A percentile compares a stretch with the other conserved stretches of the same genome.
phyloP scores from a whole-genome alignment of 2,888 invertebrate genomes.

The Andricus curvator region DNA sequence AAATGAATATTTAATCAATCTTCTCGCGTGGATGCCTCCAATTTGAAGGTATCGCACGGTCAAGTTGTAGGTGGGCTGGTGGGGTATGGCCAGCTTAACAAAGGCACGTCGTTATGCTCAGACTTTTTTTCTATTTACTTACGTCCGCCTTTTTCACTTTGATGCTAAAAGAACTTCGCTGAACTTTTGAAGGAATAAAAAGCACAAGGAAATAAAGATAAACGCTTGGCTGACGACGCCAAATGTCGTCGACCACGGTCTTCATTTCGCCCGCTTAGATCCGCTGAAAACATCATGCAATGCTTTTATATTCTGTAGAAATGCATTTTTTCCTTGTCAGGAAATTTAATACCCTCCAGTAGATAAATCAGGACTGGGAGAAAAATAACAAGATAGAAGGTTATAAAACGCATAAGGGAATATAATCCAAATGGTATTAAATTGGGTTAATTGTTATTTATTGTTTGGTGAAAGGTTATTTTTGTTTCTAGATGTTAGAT shows the following conservation, averaged over 20 bases:
- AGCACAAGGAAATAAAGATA: constrained; percentile 31
- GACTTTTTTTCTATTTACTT: constrained; percentile 28
- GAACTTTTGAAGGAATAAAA: constrained; percentile 32
- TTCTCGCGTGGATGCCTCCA: constrained; percentile 71
- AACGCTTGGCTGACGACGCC: constrained; percentile 36
- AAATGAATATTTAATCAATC: constrained; percentile 76
- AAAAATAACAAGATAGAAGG: neutral
- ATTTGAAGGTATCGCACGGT: constrained; percentile 63
- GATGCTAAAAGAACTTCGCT: neutral
- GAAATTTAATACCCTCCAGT: constrained; percentile 7
- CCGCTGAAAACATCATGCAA: constrained; percentile 18
- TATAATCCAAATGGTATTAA: neutral
- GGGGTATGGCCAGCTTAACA: constrained; percentile 10
- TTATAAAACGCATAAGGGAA: neutral
- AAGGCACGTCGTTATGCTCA: constrained; percentile 22
- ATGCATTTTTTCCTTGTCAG: constrained; percentile 20
- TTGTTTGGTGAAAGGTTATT: neutral
- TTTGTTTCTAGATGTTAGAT: too few species aligned
- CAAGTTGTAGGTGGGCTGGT: neutral
- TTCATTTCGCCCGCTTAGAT: constrained; percentile 36
- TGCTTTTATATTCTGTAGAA: constrained; percentile 22
- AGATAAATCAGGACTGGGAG: neutral
- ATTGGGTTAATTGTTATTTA: neutral
- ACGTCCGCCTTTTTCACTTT: constrained; percentile 27
- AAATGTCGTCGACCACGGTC: constrained; percentile 37